These are phyloP conservation scores for Flexamia atlantica DNA, from an alignment of 2,888 invertebrate genomes.

Conservation along the genomic window DNA sequence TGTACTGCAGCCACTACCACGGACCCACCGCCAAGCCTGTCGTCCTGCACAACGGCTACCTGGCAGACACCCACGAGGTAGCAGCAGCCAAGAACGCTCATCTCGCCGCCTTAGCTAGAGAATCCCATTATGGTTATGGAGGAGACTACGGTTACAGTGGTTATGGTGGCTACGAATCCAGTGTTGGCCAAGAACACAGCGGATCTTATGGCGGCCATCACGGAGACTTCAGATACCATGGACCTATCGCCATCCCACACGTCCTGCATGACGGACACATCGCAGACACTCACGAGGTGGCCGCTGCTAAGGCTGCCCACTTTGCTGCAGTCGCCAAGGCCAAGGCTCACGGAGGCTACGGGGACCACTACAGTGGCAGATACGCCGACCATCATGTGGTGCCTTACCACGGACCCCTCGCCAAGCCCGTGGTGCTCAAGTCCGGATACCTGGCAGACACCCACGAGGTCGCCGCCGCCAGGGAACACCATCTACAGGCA, in stretches of 20 bases:
- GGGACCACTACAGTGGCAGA: conserved; percentile 34
- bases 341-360: conserved; percentile 46
- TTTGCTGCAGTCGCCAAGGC: conserved; percentile 38
- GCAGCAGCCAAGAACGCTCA: conserved; percentile 45
- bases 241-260: conserved; percentile 36
- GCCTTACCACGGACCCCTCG: conserved; percentile 47
- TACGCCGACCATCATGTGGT: conserved; percentile 41
- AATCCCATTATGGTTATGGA: conserved; percentile 11
- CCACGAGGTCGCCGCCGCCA: conserved; percentile 39
- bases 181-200: conserved; percentile 22
- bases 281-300: conserved; percentile 47
- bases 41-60: conserved; percentile 38
- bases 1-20: conserved; percentile 35
- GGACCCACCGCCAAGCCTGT: conserved; percentile 30
- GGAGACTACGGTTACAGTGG: conserved; percentile 15
- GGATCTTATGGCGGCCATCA: conserved; percentile 1
- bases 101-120: conserved; percentile 9
- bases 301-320: conserved; percentile 35
- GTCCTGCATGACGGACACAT: conserved; percentile 42
- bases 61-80: conserved; percentile 41
- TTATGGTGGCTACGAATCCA: not conserved
- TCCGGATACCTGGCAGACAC: conserved; percentile 48
- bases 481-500: conserved; percentile 1
- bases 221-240: conserved; percentile 33
- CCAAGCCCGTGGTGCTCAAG: conserved; percentile 43